phyloP scores from a whole-genome alignment of 2,888 invertebrate species.

The Hydriomena furcata region DNA sequence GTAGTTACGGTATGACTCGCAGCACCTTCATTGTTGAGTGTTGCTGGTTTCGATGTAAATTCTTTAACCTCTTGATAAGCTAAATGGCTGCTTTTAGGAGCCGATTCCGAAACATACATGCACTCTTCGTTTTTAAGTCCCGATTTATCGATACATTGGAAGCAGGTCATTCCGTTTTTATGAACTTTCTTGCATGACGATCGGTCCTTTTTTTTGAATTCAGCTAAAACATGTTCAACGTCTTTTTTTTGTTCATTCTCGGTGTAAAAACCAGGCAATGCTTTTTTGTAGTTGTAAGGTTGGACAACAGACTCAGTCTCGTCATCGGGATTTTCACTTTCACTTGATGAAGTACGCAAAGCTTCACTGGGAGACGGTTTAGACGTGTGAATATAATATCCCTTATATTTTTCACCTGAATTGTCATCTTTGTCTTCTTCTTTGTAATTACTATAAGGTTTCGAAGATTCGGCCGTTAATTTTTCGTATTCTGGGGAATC shows the following conservation, averaged over 20 bases:
- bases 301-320: slow-evolving; percentile 55
- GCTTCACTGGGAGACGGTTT: slow-evolving; percentile 69
- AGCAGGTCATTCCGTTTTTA: slow-evolving; percentile 91
- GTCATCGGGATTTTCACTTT: slow-evolving; percentile 64
- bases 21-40: slow-evolving; percentile 63
- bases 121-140: slow-evolving; percentile 91
- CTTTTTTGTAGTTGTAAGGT: slow-evolving; percentile 75
- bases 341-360: slow-evolving; percentile 50
- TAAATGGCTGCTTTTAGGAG: slow-evolving; percentile 85
- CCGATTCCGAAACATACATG: slow-evolving; percentile 88
- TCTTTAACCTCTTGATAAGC: slow-evolving; percentile 87
- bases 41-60: slow-evolving; percentile 77
- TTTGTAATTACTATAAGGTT: slow-evolving; percentile 54
- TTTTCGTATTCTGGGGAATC: slow-evolving; percentile 56
- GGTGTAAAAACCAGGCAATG: slow-evolving; percentile 76
- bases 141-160: slow-evolving; percentile 86
- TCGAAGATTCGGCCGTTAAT: slow-evolving; percentile 49
- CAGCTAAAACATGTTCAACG: slow-evolving; percentile 88
- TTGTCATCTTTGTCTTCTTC: slow-evolving; percentile 49
- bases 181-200: slow-evolving; percentile 88
- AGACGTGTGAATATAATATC: slow-evolving; percentile 67
- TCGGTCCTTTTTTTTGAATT: slow-evolving; percentile 88
- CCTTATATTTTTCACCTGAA: slow-evolving; percentile 66
- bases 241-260: slow-evolving; percentile 85
- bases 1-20: slow-evolving; percentile 72